phyloP scores from a whole-genome alignment of 1,140 invertebrate species.

The Episyrphus balteatus region DNA sequence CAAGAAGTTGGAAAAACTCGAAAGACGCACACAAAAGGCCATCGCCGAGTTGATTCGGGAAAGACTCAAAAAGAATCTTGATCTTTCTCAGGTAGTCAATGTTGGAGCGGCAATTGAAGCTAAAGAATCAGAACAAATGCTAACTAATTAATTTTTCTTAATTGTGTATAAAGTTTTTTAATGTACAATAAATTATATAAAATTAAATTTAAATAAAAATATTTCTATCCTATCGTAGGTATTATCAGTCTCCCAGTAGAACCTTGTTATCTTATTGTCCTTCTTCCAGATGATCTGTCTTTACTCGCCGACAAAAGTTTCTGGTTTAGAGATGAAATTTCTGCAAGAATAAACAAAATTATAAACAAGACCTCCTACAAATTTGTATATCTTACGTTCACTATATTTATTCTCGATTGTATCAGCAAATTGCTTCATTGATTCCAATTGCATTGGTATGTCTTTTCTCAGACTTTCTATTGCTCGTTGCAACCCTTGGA shows the following conservation, averaged over 20 bases:
- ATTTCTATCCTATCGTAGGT: too few relatives aligned
- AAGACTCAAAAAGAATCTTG: conserved; percentile 56
- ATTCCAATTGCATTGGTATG: conserved; percentile 26
- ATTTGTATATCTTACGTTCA: conserved; percentile 17
- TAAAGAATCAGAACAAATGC: conserved; percentile 2
- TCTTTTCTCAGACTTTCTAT: conserved; percentile 22
- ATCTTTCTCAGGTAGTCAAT: conserved; percentile 38
- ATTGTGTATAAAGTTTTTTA: too few relatives aligned
- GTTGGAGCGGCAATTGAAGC: conserved; percentile 23
- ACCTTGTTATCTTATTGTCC: too few relatives aligned
- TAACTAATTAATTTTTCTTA: background rate
- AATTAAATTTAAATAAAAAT: too few relatives aligned
- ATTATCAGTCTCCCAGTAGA: too few relatives aligned
- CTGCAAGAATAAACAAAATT: conserved; percentile 11
- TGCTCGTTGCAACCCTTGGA: conserved; percentile 12
- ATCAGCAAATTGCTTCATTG: conserved; percentile 25
- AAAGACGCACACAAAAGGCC: conserved; percentile 81
- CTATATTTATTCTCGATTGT: conserved; percentile 25
- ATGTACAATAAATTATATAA: too few relatives aligned
- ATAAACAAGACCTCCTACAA: background rate
- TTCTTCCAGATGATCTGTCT: too few relatives aligned
- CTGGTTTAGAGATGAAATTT: conserved; percentile 19
- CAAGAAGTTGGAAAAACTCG: conserved; percentile 84
- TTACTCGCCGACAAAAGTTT: conserved; percentile 5
- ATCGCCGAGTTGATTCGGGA: conserved; percentile 91